These are phyloP conservation scores for Pangasius mekongensis DNA, from an alignment of 2,797 vertebrate genomes.

Conservation along the genomic window DNA sequence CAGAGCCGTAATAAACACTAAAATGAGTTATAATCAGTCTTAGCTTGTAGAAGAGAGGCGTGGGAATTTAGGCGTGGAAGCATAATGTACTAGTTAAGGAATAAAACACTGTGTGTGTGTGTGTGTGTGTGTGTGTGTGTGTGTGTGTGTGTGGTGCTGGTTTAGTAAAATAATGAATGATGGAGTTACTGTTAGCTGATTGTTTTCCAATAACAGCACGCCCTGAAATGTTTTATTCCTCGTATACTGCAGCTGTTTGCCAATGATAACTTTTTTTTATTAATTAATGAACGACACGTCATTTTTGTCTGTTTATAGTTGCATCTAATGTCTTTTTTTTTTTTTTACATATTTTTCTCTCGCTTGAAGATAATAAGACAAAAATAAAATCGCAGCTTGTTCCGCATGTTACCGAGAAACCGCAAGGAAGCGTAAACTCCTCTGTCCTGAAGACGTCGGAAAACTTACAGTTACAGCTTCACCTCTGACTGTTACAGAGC, in stretches of 20 bases:
- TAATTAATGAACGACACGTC: too few relatives aligned
- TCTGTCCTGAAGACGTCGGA: too few relatives aligned
- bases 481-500: neutral
- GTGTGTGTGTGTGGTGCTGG: neutral
- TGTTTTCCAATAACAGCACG: neutral
- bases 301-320: too few relatives aligned
- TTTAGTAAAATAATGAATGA: neutral
- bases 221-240: neutral
- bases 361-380: too few relatives aligned
- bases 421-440: too few relatives aligned
- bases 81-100: neutral
- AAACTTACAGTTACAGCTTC: too few relatives aligned
- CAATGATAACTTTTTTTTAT: neutral
- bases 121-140: conserved; percentile 16
- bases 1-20: neutral
- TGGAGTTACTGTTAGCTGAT: neutral
- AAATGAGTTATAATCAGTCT: neutral
- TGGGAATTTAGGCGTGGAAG: too few relatives aligned
- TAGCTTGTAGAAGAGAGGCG: neutral
- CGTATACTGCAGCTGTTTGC: neutral
- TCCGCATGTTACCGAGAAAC: too few relatives aligned
- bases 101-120: neutral
- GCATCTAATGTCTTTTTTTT: too few relatives aligned
- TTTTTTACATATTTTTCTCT: too few relatives aligned
- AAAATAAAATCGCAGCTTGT: too few relatives aligned